Base-by-base conservation (phyloP, 2,888 invertebrate species). In the Dasypolia templi region DNA sequence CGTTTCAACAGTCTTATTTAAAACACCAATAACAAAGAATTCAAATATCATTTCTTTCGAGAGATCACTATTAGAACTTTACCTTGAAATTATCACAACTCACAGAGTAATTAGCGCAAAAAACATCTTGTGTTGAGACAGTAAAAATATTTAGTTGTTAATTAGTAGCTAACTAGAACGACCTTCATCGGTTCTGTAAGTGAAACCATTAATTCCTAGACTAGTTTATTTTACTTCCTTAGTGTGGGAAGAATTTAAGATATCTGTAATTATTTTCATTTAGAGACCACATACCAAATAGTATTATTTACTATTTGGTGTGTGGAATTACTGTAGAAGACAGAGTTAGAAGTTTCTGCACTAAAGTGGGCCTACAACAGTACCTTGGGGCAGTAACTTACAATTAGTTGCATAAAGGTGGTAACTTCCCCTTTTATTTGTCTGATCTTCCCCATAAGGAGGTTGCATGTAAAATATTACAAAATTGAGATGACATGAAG, bases 51-150 rank as follows among this genome's bases (percentile, higher is more conserved):
- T 46, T 26, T 46, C 29, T 46, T 32, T n/a, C 44, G 51, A 63
- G n/a, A 72, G 29, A 79, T 49, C 42, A 66, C 35, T 49, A 49
- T 64, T 26, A 64, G 56, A 32, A 65, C 26, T 35, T 71, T 56
- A 55, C 82, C 82, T 82, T 82, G 84, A 72, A 44, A 69, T 55
- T 65, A 77, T 69, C 72, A 61, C 77, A 70, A 77, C 66, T 81
- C 68, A 72, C n/a, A 46, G 49, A 3, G 29, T 72, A 77, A 86
- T 82, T 77, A 86, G 71, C 55, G 61, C 66, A 81, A 81, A 76
- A 63, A 83, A 74, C 66, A 55, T 77, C 49, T 81, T 81, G 70
- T 81, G 83, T 83, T 82, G 67, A 81, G 78, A 84, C 75, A 86
- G 67, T 77, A 81, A 83, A 83, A 82, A 82, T 77, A 76, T 77